These are phyloP conservation scores for Paramisgurnus dabryanus DNA, from an alignment of 2,113 vertebrate genomes.

Conservation along the genomic window DNA sequence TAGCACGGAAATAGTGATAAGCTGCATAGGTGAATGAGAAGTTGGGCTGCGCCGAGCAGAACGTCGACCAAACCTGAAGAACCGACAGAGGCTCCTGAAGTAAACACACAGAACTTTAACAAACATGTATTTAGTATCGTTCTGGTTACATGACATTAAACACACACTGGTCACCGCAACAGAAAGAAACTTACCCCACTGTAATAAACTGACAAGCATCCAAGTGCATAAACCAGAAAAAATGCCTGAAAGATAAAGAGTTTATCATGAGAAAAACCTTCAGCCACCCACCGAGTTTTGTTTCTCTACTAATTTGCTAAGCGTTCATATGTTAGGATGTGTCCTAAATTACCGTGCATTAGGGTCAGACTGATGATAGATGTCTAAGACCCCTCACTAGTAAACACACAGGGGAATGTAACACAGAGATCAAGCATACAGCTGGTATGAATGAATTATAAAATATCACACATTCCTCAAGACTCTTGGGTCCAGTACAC, in stretches of 20 bases:
- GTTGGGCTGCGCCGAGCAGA: constrained; percentile 72
- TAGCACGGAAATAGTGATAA: constrained; percentile 89
- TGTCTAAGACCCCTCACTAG: neutral
- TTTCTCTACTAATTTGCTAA: constrained; percentile 7
- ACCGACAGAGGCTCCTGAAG: constrained; percentile 79
- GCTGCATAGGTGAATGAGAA: constrained; percentile 85
- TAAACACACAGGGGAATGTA: neutral
- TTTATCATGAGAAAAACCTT: neutral
- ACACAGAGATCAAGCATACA: constrained; percentile 14
- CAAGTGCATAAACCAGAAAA: constrained; percentile 91
- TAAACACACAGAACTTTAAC: constrained; percentile 13
- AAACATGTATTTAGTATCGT: neutral
- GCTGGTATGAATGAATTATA: neutral
- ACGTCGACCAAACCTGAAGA: constrained; percentile 81
- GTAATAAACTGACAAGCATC: constrained; percentile 84
- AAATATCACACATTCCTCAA: constrained; percentile 4
- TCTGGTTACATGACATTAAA: neutral
- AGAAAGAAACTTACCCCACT: constrained; percentile 75
- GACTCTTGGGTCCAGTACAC: constrained; percentile 21
- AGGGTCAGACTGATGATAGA: neutral
- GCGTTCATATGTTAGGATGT: constrained; percentile 26
- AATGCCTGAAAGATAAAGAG: constrained; percentile 81
- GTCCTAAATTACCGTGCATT: neutral
- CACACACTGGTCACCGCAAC: neutral
- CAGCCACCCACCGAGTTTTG: neutral